These are phyloP conservation scores for Schrankia costaestrigalis DNA, from an alignment of 2,888 invertebrate genomes.

Conservation along the genomic window DNA sequence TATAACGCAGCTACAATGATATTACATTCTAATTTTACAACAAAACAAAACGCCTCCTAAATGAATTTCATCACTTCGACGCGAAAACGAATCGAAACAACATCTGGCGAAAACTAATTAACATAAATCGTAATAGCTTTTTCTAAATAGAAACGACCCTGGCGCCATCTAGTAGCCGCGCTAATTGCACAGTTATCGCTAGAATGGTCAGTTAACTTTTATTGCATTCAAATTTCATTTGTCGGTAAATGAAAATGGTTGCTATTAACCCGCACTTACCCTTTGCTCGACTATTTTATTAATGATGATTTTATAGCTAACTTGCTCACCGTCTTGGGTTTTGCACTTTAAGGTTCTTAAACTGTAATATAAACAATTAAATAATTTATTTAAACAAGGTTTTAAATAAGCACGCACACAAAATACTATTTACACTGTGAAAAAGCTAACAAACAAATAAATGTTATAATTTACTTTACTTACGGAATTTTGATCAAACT, in stretches of 20 bases:
- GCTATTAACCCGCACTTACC: slow-evolving; percentile 40
- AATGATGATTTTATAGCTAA: slow-evolving; percentile 23
- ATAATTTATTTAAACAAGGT: too few species aligned
- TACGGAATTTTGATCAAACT: too few species aligned
- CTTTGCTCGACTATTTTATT: slow-evolving; percentile 18
- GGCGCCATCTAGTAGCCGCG: slow-evolving; percentile 12
- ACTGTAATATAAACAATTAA: too few species aligned
- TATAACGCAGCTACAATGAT: too few species aligned
- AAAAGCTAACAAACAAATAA: too few species aligned
- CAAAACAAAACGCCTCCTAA: background rate
- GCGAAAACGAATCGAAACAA: slow-evolving; percentile 2
- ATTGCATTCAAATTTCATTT: slow-evolving; percentile 35
- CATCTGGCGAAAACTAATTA: slow-evolving; percentile 8
- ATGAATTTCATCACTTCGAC: slow-evolving; percentile 1
- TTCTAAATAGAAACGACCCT: slow-evolving; percentile 8
- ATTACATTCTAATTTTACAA: background rate
- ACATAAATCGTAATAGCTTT: slow-evolving; percentile 11
- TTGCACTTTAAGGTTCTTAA: too few species aligned
- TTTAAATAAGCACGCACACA: too few species aligned
- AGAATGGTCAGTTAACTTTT: slow-evolving; percentile 28
- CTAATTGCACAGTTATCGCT: slow-evolving; percentile 19
- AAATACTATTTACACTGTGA: too few species aligned
- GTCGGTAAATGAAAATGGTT: slow-evolving; percentile 32
- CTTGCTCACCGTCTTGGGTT: slow-evolving; percentile 3
- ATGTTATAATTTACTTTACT: too few species aligned